Evolutionary conservation across 2,797 vertebrate genomes (phyloP).

Genomic region (Lacerta viridis): DNA sequence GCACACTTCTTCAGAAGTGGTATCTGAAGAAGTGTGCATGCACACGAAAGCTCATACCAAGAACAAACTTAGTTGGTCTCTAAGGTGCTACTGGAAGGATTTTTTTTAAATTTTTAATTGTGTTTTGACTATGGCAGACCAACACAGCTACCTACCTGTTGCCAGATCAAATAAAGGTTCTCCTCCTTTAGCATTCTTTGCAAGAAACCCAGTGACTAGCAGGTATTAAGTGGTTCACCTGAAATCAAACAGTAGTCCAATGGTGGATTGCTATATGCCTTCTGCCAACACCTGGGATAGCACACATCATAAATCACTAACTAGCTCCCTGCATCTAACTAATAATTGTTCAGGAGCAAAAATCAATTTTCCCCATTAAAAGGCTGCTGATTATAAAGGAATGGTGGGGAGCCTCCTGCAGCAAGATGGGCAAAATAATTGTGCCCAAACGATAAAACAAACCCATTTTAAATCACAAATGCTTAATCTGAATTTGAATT

Average conservation of each 20-base stretch:
- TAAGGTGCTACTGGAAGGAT: too few species aligned
- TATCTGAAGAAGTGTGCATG: too few species aligned
- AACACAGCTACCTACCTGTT: neutral
- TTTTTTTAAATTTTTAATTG: too few species aligned
- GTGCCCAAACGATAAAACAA: neutral
- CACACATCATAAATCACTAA: neutral
- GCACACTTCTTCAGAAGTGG: too few species aligned
- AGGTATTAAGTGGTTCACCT: neutral
- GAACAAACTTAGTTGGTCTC: too few species aligned
- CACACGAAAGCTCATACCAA: too few species aligned
- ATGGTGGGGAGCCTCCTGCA: too few species aligned
- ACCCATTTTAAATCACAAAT: neutral
- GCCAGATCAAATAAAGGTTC: neutral
- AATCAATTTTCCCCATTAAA: neutral
- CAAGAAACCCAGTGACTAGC: neutral
- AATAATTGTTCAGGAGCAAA: neutral
- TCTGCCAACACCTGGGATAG: neutral
- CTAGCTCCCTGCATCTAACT: neutral
- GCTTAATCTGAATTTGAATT: neutral
- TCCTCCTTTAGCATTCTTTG: neutral
- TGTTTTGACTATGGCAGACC: too few species aligned
- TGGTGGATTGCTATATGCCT: neutral
- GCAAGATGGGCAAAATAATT: neutral
- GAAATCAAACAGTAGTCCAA: neutral
- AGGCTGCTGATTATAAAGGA: neutral